Percentiles rank a stretch among this genome's conserved stretches.
Evolutionary conservation across 2,888 invertebrate genomes (phyloP).

Genomic region (Folsomia candida): DNA sequence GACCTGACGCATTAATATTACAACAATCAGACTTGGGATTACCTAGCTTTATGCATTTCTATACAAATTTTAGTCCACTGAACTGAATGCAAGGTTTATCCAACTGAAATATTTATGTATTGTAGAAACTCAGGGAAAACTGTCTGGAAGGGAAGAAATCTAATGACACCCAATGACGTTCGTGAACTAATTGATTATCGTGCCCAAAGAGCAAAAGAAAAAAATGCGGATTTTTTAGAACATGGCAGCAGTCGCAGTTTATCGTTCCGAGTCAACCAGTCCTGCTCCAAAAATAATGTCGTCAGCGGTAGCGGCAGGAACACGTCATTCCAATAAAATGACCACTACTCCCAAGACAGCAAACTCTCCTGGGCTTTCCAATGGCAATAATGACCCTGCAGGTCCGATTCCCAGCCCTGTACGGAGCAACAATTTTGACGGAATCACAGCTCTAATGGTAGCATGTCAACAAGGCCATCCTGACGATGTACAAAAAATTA

Average conservation of each 20-base stretch:
- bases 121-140: background rate
- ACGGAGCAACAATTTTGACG: constrained; percentile 53
- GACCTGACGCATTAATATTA: background rate
- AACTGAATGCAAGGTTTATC: background rate
- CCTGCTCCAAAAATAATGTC: constrained; percentile 8
- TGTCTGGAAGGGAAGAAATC: background rate
- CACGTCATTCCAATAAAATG: background rate
- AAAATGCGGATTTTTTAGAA: background rate
- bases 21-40: no score
- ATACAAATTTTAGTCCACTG: background rate
- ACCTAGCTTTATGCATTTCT: no score
- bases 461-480: constrained; percentile 86
- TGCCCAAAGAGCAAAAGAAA: background rate
- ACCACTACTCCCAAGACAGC: constrained; percentile 13
- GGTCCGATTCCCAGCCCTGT: no score
- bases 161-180: background rate
- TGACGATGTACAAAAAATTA: constrained; percentile 69
- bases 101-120: background rate
- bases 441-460: constrained; percentile 85
- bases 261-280: constrained; percentile 23
- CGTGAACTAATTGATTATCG: background rate
- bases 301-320: background rate
- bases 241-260: constrained; percentile 29
- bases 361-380: constrained; percentile 7
- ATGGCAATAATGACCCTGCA: constrained; percentile 16